These are phyloP conservation scores for Poliocrania exsul DNA, from an alignment of 2,797 vertebrate species.

Conservation along the genomic window DNA sequence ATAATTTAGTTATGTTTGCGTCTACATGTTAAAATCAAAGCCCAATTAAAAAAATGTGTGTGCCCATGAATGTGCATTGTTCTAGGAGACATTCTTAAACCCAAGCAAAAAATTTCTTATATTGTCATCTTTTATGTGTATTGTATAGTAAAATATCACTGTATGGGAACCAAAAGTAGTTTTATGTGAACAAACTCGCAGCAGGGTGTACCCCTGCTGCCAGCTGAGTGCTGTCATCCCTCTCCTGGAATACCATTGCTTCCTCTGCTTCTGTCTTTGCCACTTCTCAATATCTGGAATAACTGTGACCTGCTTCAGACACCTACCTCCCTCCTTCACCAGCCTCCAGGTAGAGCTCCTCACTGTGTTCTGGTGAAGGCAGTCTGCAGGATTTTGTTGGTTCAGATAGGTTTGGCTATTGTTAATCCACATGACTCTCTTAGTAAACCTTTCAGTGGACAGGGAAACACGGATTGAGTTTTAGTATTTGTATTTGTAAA, in stretches of 20 bases:
- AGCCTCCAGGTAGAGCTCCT: neutral
- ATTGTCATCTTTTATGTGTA: neutral
- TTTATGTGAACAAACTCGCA: neutral
- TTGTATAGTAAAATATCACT: neutral
- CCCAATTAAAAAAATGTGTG: neutral
- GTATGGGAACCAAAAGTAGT: neutral
- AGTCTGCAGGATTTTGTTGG: neutral
- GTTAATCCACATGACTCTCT: neutral
- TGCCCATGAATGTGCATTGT: neutral
- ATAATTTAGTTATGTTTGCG: neutral
- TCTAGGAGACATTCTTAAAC: neutral
- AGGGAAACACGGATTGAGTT: neutral
- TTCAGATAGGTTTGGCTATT: neutral
- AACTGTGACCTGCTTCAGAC: neutral
- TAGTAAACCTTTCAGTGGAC: neutral
- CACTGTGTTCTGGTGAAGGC: neutral
- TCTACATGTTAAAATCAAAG: neutral
- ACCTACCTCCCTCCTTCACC: fast-evolving
- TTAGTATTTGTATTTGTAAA: neutral
- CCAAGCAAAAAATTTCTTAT: fast-evolving
- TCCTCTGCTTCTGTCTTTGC: neutral
- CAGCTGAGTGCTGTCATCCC: neutral
- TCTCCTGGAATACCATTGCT: neutral
- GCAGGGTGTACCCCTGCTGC: neutral
- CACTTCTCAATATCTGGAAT: neutral